Base-by-base conservation (phyloP, 2,113 vertebrate species). In the Carettochelys insculpta region DNA sequence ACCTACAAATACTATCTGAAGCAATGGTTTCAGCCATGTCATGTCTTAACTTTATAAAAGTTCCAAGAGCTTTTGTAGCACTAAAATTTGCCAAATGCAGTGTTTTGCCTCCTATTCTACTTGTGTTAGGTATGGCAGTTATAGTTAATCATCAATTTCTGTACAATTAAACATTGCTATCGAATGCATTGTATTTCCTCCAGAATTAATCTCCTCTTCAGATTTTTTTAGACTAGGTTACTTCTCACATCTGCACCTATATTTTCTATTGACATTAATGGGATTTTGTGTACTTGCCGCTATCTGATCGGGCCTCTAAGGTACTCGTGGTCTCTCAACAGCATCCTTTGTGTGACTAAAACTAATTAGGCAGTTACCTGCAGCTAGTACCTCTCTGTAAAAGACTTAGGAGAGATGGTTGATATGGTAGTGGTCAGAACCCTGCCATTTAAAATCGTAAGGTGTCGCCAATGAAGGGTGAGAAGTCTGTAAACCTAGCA, bases 81-180 rank as follows among this genome's bases (percentile, higher is more conserved):
- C 75, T 89, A 80, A 80, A 83, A 75, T 81, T 47, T 51, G 29
- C 45, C 7, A 85, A 47, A 94, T 53, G 50, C 38, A 85, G 6
- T 51, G 11, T 80, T 94, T 91, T 84, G 71, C 85, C 90, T 92
- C 48, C 7, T 27, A 50, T 48, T 80, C 45, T 90, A 79, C 82
- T 90, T 85, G 94, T 80, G 34, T n/a, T 43, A 73, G 22, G 77
- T 51, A 48, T 83, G 25, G 5, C 52, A n/a, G 9, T n/a, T 65
- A 65, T 19, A 5, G 31, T 19, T 10, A n/a, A n/a, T 65, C 58
- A 17, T 65, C 58, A 10, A 65, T 8, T 65, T 65, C 58, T 34
- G 16, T 58, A 58, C 12, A 58, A 58, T 65, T 65, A 65, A 65
- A 65, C 56, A 58, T 19, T 65, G 31, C 56, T 58, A 58, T 31